phyloP scores from a whole-genome alignment of 2,797 vertebrate species.

The Smutsia temminckii region DNA sequence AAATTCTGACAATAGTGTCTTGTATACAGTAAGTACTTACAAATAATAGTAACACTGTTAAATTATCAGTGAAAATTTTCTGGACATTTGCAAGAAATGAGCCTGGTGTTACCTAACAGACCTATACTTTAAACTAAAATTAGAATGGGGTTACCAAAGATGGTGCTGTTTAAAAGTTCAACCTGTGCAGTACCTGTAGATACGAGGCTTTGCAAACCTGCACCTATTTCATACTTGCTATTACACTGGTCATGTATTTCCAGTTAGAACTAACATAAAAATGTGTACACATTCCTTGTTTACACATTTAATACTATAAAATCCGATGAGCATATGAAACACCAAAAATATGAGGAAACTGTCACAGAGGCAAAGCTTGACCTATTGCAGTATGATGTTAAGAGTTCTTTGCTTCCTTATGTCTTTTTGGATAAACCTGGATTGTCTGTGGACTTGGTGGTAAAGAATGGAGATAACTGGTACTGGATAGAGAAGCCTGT shows the following conservation, averaged over 20 bases:
- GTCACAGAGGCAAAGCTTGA: background rate
- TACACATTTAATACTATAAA: background rate
- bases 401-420: background rate
- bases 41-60: background rate
- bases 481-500: constrained; percentile 59
- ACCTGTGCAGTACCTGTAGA: background rate
- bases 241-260: background rate
- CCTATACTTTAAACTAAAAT: background rate
- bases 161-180: background rate
- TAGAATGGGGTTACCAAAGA: background rate
- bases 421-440: constrained; percentile 67
- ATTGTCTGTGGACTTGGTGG: constrained; percentile 54
- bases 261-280: background rate
- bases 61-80: background rate
- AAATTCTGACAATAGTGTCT: background rate
- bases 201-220: constrained; percentile 13
- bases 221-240: constrained; percentile 7
- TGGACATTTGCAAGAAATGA: background rate
- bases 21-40: background rate
- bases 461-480: constrained; percentile 59
- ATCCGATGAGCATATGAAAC: background rate
- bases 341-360: background rate
- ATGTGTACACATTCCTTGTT: constrained; percentile 1
- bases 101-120: background rate
- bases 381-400: background rate